Base-by-base conservation (phyloP, 2,113 vertebrate genomes). In the Oceanites oceanicus region DNA sequence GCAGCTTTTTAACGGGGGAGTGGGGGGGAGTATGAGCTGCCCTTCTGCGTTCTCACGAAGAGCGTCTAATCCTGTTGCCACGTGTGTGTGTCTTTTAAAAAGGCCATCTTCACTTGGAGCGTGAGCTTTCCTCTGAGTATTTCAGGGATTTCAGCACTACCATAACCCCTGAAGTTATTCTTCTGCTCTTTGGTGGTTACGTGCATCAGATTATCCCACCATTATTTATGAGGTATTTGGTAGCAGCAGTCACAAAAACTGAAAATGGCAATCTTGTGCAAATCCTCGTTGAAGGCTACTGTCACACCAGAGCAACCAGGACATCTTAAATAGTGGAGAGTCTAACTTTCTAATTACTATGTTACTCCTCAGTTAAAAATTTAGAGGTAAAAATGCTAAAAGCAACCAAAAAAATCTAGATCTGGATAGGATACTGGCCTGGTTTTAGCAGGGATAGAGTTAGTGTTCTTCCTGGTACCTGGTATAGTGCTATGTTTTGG, bases 41-140 rank as follows among this genome's bases (percentile, higher is more conserved):
- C 49, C 21, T 18, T 23, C 4, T 0, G 34, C 10, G 1, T 59
- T 29, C 49, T 63, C 20, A 3, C 9, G 56, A 27, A 34, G n/a
- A 72, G 13, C 53, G 6, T 22, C 11, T 82, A 18, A 25, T 20
- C 7, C 5, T 29, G 9, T n/a, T 36, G 82, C 76, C 91, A 84
- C 79, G 56, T 89, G 83, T 77, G 80, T 71, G 68, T n/a, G n/a
- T n/a, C 50, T 44, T 34, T 89, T 72, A 6, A 40, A 87, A 94
- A 67, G 50, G n/a, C 29, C 55, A 25, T 23, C 30, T 50, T 58
- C 21, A 1, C 17, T 6, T 34, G 15, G 36, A 72, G 16, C 1
- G 0, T 52, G 8, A 56, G 62, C 18, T 50, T 68, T 18, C 3
- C 23, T 3, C 22, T 7, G n/a, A 26, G 22, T n/a, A 5, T 75